These are phyloP conservation scores for Anolis apletophallus DNA, from an alignment of 2,797 vertebrate genomes.

Conservation along the genomic window DNA sequence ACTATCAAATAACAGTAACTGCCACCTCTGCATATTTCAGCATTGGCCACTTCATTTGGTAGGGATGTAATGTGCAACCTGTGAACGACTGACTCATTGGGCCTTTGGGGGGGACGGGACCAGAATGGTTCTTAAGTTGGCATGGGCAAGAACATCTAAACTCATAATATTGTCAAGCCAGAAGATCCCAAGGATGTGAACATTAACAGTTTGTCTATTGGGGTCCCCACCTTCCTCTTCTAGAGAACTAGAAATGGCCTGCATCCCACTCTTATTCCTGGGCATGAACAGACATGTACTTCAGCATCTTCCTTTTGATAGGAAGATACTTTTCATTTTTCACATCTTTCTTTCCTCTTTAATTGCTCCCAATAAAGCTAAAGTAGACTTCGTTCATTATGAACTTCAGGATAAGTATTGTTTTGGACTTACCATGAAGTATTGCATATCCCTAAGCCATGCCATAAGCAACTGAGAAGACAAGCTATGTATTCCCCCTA, in stretches of 20 bases:
- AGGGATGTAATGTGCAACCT: neutral
- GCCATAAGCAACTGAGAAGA: neutral
- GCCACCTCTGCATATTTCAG: neutral
- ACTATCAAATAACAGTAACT: neutral
- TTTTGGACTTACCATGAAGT: neutral
- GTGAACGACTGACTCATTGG: neutral
- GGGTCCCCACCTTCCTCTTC: neutral
- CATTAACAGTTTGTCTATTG: no score
- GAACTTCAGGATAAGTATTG: neutral
- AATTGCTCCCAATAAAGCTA: neutral
- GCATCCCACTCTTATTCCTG: neutral
- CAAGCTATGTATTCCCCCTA: neutral
- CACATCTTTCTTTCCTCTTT: neutral
- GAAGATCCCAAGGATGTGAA: neutral
- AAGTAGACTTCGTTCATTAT: neutral
- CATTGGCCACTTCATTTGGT: no score
- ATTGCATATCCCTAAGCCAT: neutral
- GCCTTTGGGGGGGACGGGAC: no score
- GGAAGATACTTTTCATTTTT: no score
- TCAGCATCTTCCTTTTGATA: neutral
- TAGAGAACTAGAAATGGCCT: neutral
- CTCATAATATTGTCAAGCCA: neutral
- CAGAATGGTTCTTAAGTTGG: neutral
- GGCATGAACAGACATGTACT: neutral
- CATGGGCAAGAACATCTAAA: neutral